Base-by-base conservation (phyloP, 2,113 vertebrate genomes). In the Dolichallabes microphthalmus region DNA sequence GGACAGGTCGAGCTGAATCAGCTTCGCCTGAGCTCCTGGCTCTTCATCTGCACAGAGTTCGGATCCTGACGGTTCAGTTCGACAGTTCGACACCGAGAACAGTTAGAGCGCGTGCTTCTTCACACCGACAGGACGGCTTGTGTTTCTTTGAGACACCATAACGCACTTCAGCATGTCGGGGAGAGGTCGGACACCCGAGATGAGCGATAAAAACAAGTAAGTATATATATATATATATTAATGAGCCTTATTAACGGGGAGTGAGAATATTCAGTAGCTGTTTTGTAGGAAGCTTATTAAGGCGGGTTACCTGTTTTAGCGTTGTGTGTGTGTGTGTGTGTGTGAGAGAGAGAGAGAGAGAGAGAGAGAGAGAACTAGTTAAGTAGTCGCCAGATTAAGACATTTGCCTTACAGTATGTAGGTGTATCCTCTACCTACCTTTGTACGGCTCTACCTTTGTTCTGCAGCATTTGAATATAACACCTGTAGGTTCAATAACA, bases 131-230 rank as follows among this genome's bases (percentile, higher is more conserved):
- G 45, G 57, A 55, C 52, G 27, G 61, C 73, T 74, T 57, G 57
- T 45, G 27, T 50, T 73, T 57, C 73, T 66, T 60, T 30, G n/a
- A 35, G 64, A 52, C 30, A 52, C 57, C n/a, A 53, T 63, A 53
- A 25, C 61, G 20, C 63, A 32, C 68, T 79, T 85, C 27, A 84
- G 32, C 45, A 35, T 11, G 11, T 27, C 50, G 27, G 45, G 25
- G 1, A 66, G 63, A 75, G 12, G 74, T 25, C 39, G 20, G 45
- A 60, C 69, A 50, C 81, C 52, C 88, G 91, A 83, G 63, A 95
- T 95, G 95, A 93, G 88, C 80, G 92, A 94, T 0, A 95, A 94
- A 90, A 92, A 74, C 90, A 95, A 95, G 95, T 95, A 89, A 94
- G 95, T 95, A 25, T 20, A 20, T 45, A 2, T 35, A 2, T 35